These are phyloP conservation scores for Opisthocomus hoazin DNA, from an alignment of 2,113 vertebrate species.

Conservation along the genomic window DNA sequence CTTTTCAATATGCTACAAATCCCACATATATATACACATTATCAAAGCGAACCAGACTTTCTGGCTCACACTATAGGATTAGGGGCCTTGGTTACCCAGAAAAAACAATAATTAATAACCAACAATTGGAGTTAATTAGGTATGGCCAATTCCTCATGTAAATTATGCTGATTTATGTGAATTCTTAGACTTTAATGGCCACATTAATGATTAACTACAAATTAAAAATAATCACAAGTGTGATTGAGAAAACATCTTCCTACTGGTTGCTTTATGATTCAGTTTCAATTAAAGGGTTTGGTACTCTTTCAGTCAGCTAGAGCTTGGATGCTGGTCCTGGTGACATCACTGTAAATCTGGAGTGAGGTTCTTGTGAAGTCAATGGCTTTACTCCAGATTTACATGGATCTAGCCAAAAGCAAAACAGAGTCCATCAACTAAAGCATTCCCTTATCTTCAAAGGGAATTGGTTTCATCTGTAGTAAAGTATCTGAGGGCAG, in stretches of 20 bases:
- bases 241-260: neutral
- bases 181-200: neutral
- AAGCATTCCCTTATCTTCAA: constrained; percentile 35
- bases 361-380: neutral
- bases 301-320: neutral
- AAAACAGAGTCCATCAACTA: neutral
- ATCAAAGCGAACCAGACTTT: neutral
- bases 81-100: neutral
- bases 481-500: constrained; percentile 23
- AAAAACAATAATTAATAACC: neutral
- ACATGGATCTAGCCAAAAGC: neutral
- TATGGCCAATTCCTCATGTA: neutral
- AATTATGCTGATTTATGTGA: constrained; percentile 20
- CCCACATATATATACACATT: neutral
- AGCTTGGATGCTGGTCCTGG: neutral
- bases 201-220: constrained; percentile 26
- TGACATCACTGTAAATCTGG: constrained; percentile 30
- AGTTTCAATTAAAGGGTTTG: neutral
- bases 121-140: neutral
- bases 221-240: constrained; percentile 11
- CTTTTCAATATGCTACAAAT: neutral
- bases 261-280: neutral
- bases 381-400: constrained; percentile 29
- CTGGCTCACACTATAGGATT: neutral
- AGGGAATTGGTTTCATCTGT: constrained; percentile 31